Percentiles rank a stretch among this genome's conserved stretches.
Conservation (phyloP, 2,797 vertebrate species). For the Parambassis ranga region DNA sequence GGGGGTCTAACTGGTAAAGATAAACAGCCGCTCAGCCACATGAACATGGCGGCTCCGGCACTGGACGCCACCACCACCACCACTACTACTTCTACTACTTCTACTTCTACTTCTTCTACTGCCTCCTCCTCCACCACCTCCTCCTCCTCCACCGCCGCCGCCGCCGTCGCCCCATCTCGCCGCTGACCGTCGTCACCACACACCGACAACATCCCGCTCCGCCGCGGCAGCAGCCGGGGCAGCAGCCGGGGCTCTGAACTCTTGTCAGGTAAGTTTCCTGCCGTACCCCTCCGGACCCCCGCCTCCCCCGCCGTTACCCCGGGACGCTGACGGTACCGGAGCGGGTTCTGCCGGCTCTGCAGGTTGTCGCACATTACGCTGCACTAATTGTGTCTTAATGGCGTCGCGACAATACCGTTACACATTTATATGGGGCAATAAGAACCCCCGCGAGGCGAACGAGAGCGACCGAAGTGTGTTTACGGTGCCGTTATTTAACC, state of each 20-base stretch:
- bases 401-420: not conserved
- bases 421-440: not conserved
- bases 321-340: no score
- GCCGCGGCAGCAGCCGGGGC: not conserved
- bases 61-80: constrained; percentile 31
- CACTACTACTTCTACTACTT: no score
- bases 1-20: constrained; percentile 46
- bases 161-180: constrained; percentile 40
- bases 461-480: no score
- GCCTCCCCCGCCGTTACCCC: no score
- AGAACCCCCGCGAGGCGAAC: no score
- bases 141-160: constrained; percentile 47
- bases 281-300: not conserved
- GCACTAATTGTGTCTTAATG: not conserved
- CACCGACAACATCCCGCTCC: not conserved
- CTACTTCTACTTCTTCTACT: no score
- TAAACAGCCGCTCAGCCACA: constrained; percentile 67
- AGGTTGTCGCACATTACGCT: not conserved
- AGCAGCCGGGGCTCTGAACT: constrained; percentile 25
- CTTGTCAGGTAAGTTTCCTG: constrained; percentile 65
- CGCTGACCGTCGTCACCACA: constrained; percentile 47
- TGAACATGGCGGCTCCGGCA: constrained; percentile 72
- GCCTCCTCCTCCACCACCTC: no score
- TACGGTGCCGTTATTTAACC: no score
- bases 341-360: not conserved